A percentile compares a stretch with the other conserved stretches of the same genome.
Conservation (phyloP, 2,113 vertebrate species). For the Ploceus nigricollis region DNA sequence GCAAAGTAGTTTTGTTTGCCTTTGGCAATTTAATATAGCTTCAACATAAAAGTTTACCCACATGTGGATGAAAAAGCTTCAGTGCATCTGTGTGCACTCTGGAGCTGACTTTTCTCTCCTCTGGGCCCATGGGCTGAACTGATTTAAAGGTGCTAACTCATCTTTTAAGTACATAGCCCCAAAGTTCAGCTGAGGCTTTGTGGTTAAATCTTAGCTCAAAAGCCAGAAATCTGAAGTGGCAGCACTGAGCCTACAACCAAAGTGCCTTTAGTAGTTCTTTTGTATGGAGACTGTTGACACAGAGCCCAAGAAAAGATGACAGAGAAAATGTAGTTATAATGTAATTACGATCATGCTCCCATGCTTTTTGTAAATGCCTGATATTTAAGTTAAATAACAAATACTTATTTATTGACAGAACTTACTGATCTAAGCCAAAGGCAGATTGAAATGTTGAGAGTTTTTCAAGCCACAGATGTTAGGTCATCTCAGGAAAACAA, state of each 20-base stretch:
- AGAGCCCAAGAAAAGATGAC: neutral
- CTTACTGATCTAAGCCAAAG: neutral
- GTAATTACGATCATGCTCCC: neutral
- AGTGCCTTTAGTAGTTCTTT: neutral
- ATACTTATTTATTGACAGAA: neutral
- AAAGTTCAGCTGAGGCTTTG: slow-evolving; percentile 32
- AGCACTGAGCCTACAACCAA: neutral
- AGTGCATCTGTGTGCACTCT: neutral
- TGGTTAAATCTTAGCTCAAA: slow-evolving; percentile 12
- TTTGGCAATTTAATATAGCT: slow-evolving; percentile 63
- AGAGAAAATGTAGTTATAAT: neutral
- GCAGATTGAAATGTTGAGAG: neutral
- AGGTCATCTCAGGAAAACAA: slow-evolving; percentile 15
- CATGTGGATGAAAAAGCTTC: slow-evolving; percentile 36
- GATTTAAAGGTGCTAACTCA: slow-evolving; percentile 52
- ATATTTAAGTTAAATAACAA: neutral
- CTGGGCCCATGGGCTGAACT: neutral
- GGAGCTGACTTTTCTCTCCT: slow-evolving; percentile 32
- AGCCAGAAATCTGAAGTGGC: neutral
- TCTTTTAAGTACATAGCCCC: slow-evolving; percentile 45
- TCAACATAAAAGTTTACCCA: slow-evolving; percentile 48
- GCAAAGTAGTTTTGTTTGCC: slow-evolving; percentile 65
- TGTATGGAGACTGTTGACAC: neutral
- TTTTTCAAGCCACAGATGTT: neutral
- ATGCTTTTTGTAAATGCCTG: neutral